A percentile compares a stretch with the other conserved stretches of the same genome.
Evolutionary conservation across 2,888 invertebrate genomes (phyloP).

Genomic region (Xylophagus ater): DNA sequence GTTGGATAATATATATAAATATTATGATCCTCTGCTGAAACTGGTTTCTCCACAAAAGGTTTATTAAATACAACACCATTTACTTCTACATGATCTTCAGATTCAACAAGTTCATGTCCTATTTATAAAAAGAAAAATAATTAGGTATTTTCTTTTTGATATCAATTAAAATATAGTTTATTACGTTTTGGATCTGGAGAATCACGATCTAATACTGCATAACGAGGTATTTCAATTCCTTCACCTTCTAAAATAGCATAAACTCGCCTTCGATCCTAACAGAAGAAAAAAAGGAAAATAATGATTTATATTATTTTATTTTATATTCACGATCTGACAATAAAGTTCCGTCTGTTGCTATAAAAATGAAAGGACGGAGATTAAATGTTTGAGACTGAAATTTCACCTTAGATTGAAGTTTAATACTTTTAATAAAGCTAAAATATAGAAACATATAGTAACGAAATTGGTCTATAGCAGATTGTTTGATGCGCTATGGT

Average conservation of each 20-base stretch:
- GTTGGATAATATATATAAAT: conserved; percentile 99
- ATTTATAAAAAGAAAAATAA: conserved; percentile 13
- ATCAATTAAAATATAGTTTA: conserved; percentile 22
- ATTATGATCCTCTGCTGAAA: conserved; percentile 99
- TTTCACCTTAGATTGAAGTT: too few species aligned
- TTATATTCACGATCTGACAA: too few species aligned
- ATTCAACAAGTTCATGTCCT: conserved; percentile 88
- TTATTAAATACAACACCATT: conserved; percentile 92
- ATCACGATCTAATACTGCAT: conserved; percentile 92
- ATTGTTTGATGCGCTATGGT: too few species aligned
- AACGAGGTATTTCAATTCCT: conserved; percentile 95
- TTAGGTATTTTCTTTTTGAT: conserved; percentile 7
- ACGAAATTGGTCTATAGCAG: too few species aligned
- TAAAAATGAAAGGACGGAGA: too few species aligned
- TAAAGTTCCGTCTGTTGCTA: too few species aligned
- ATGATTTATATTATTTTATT: too few species aligned
- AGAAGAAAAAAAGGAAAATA: conserved; percentile 17
- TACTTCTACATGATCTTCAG: conserved; percentile 95
- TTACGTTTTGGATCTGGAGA: conserved; percentile 82
- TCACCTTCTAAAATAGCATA: conserved; percentile 88
- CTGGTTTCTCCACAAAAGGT: conserved; percentile 99
- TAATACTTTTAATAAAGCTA: too few species aligned
- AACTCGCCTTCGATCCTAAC: conserved; percentile 80
- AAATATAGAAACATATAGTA: too few species aligned
- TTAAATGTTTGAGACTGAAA: too few species aligned